Base-by-base conservation (phyloP, 2,797 vertebrate genomes). In the Aplochiton taeniatus region DNA sequence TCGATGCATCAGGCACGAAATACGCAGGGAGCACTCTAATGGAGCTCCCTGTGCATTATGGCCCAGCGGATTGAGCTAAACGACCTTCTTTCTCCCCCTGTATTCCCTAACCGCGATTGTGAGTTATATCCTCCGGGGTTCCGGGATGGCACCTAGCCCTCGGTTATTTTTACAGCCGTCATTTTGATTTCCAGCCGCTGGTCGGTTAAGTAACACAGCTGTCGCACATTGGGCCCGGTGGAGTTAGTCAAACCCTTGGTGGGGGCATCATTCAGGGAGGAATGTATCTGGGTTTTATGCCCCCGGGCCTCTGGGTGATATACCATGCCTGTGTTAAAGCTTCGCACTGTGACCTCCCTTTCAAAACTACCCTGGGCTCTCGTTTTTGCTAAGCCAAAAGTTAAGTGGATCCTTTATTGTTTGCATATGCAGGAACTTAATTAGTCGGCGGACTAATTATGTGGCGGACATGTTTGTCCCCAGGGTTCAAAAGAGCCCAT, bases 1-100 rank as follows among this genome's bases (percentile, higher is more conserved):
- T 74, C 68, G 78, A 80, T 67, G 70, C 69, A 64, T 50, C 65
- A 80, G 81, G 82, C 76, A 82, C 69, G 60, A 80, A 73, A 87
- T 73, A 81, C 72, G 59, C 65, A 0, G 0, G 43, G 70, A 71
- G 63, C 74, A 61, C 66, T 54, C 73, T 82, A 84, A 81, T 85
- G 68, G 78, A 60, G 63, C 61, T 65, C 63, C 43, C 62, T 63
- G 68, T 79, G 61, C 70, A 75, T 79, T 75, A 75, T 82, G 74
- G 70, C 65, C 53, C 19, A 72, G 14, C n/a, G 48, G 50, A 45
- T 72, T 79, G 76, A 31, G 31, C 31, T 63, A 76, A 76, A 75
- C 66, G 57, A 46, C 75, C 76, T 81, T 51, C 19, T 53, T 7
- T 20, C 55, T 4, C 12, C n/a, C 76, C 68, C 58, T 70, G 31